Conservation (phyloP, 2,888 invertebrate species). For the Diarsia mendica region DNA sequence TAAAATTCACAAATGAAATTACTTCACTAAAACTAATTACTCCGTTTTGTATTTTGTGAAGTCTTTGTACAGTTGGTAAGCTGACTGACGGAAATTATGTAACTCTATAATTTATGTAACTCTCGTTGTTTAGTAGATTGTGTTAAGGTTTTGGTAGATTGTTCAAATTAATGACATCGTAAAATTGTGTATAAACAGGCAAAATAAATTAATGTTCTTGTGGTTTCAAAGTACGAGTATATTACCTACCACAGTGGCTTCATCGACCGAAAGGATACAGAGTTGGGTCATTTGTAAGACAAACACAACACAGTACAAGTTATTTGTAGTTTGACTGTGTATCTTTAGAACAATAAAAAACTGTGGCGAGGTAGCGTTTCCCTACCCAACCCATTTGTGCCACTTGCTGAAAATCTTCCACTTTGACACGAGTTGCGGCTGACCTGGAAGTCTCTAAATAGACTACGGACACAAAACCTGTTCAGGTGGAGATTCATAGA, state of each 20-base stretch:
- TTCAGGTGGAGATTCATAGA: no score
- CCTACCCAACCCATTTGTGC: no score
- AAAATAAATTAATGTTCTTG: not conserved
- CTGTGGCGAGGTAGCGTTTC: no score
- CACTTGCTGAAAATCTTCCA: no score
- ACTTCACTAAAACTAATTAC: constrained; percentile 29
- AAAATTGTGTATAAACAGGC: no score
- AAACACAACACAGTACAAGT: no score
- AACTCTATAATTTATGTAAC: not conserved
- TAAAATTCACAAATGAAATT: constrained; percentile 29
- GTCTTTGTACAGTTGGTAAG: constrained; percentile 5
- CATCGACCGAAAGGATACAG: not conserved
- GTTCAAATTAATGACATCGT: not conserved
- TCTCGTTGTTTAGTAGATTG: not conserved
- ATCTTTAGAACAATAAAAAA: not conserved
- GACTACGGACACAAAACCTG: no score
- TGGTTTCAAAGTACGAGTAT: not conserved
- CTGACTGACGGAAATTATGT: constrained; percentile 6
- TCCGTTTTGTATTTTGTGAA: constrained; percentile 21
- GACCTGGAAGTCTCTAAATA: no score
- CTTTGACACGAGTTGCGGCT: no score
- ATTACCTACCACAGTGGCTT: not conserved
- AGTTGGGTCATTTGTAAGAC: not conserved
- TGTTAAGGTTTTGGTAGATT: not conserved
- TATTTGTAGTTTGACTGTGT: not conserved